phyloP scores from a whole-genome alignment of 2,888 invertebrate species.

The Philopedon plagiatum region DNA sequence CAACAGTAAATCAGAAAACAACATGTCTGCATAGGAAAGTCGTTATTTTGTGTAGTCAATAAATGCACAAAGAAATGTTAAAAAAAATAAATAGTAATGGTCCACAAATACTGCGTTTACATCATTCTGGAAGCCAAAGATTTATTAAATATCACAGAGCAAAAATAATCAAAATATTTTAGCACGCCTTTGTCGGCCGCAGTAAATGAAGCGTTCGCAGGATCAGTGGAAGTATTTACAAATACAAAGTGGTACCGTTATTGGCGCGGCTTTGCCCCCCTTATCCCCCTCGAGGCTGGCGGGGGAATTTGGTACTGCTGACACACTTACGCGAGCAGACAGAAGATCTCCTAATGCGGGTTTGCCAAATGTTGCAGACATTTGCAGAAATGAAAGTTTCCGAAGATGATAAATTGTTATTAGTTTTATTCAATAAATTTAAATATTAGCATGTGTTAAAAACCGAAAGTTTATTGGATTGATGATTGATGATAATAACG shows the following conservation, averaged over 20 bases:
- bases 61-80: too few relatives aligned
- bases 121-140: too few relatives aligned
- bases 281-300: slow-evolving; percentile 46
- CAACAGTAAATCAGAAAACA: too few relatives aligned
- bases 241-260: slow-evolving; percentile 62
- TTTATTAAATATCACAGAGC: not conserved
- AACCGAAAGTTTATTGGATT: not conserved
- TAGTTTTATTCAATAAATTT: not conserved
- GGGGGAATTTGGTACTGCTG: slow-evolving; percentile 57
- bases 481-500: not conserved
- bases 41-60: too few relatives aligned
- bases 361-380: slow-evolving; percentile 42
- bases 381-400: slow-evolving; percentile 5
- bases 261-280: slow-evolving; percentile 54
- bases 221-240: slow-evolving; percentile 60
- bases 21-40: too few relatives aligned
- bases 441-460: not conserved
- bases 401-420: not conserved
- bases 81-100: too few relatives aligned
- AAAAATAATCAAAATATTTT: not conserved
- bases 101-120: too few relatives aligned
- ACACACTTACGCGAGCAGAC: slow-evolving; percentile 59
- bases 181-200: slow-evolving; percentile 32
- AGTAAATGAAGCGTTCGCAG: slow-evolving; percentile 33
- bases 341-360: slow-evolving; percentile 52